A percentile compares a stretch with the other conserved stretches of the same genome.
phyloP scores from a whole-genome alignment of 2,888 invertebrate genomes.

The Tridacna gigas region DNA sequence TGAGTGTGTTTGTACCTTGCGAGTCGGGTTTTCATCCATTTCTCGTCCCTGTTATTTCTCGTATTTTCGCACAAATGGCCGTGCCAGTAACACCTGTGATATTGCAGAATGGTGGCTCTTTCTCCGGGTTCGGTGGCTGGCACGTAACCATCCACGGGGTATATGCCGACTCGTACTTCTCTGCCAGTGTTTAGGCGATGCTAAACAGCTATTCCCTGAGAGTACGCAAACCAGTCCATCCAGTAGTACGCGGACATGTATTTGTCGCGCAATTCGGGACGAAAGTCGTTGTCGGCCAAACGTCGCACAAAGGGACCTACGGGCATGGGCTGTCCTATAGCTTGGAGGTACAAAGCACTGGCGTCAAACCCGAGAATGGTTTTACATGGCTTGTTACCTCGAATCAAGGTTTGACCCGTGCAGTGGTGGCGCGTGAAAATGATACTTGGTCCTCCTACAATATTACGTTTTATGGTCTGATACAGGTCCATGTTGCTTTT shows the following conservation, averaged over 20 bases:
- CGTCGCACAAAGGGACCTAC: no score
- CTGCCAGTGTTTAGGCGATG: background rate
- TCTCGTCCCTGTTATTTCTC: background rate
- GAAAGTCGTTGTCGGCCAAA: background rate
- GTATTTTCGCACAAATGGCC: background rate
- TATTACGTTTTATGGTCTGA: background rate
- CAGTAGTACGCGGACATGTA: no score
- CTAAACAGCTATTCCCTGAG: no score
- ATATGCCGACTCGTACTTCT: background rate
- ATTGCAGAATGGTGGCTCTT: background rate
- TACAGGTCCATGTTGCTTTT: background rate
- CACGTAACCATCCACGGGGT: background rate
- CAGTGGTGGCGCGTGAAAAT: no score
- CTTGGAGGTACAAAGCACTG: no score
- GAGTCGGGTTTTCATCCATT: background rate
- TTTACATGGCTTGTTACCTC: background rate
- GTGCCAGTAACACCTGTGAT: no score
- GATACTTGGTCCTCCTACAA: no score
- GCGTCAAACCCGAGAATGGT: no score
- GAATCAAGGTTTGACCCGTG: constrained; percentile 1
- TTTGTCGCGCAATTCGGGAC: background rate
- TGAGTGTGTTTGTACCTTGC: background rate
- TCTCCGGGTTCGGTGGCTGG: background rate
- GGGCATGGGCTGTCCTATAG: no score
- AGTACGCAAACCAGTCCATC: background rate